Conservation (phyloP, 2,797 vertebrate genomes). For the Bradypodion ventrale region DNA sequence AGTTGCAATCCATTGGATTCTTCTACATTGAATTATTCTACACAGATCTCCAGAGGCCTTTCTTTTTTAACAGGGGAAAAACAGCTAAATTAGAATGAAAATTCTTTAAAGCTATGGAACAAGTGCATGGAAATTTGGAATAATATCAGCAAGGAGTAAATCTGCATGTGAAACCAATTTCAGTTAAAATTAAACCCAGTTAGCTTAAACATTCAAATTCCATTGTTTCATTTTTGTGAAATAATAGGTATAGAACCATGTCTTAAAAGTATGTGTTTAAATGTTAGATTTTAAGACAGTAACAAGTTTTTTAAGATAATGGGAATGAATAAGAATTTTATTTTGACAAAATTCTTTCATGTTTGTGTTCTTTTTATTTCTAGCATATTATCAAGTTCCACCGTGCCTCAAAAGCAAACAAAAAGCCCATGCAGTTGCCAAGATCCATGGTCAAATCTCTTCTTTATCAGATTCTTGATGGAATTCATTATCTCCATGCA, state of each 20-base stretch:
- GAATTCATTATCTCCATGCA: constrained; percentile 86
- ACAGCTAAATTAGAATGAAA: neutral
- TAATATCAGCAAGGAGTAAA: neutral
- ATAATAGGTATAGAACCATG: neutral
- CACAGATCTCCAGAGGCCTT: neutral
- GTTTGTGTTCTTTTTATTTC: constrained; percentile 70
- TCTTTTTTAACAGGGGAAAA: neutral
- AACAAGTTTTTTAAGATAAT: constrained; percentile 45
- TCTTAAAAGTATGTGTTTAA: neutral
- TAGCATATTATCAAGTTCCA: constrained; percentile 88
- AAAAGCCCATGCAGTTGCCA: constrained; percentile 86
- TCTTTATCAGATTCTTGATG: constrained; percentile 85
- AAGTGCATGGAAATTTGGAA: neutral
- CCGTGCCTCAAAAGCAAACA: constrained; percentile 87
- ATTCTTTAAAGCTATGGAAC: neutral
- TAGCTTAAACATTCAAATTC: neutral
- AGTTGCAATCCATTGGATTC: neutral
- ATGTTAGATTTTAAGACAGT: constrained; percentile 33
- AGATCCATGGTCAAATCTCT: constrained; percentile 86
- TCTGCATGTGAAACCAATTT: neutral
- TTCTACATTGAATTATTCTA: too few relatives aligned
- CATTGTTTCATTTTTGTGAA: neutral
- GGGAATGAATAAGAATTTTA: constrained; percentile 25
- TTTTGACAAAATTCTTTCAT: constrained; percentile 46
- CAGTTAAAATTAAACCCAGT: neutral